Evolutionary conservation across 2,113 vertebrate species (phyloP).

Genomic region (Megaleporinus macrocephalus): DNA sequence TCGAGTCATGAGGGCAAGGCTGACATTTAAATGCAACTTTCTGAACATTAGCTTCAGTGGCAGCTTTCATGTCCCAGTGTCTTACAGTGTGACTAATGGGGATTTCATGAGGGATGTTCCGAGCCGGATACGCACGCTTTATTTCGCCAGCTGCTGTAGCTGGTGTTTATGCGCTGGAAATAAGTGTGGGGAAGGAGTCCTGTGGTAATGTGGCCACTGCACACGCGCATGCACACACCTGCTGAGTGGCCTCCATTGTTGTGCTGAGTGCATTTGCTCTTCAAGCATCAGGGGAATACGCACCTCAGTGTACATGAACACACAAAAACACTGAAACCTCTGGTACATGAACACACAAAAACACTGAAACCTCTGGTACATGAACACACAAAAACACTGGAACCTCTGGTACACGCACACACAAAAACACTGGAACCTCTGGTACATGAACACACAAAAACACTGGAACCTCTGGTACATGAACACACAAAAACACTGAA

Average conservation of each 20-base stretch:
- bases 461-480: too few species aligned
- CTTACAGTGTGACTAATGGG: conserved; percentile 28
- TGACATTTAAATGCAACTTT: conserved; percentile 41
- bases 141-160: neutral
- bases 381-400: neutral
- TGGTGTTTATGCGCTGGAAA: neutral
- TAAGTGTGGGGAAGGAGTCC: neutral
- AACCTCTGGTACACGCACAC: too few species aligned
- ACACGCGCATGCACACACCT: neutral
- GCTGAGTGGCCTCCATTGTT: conserved; percentile 14
- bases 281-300: conserved; percentile 33
- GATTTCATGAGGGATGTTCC: neutral
- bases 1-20: conserved; percentile 25
- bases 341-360: conserved; percentile 9
- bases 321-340: neutral
- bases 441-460: too few species aligned
- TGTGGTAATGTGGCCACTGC: conserved; percentile 21
- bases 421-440: too few species aligned
- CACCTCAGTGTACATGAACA: conserved; percentile 22
- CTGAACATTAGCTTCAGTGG: conserved; percentile 19
- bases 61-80: conserved; percentile 10
- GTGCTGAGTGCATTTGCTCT: conserved; percentile 25
- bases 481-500: too few species aligned
- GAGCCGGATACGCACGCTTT: conserved; percentile 7
- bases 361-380: too few species aligned